Evolutionary conservation across 2,113 vertebrate genomes (phyloP).

Genomic region (Tiliqua scincoides): DNA sequence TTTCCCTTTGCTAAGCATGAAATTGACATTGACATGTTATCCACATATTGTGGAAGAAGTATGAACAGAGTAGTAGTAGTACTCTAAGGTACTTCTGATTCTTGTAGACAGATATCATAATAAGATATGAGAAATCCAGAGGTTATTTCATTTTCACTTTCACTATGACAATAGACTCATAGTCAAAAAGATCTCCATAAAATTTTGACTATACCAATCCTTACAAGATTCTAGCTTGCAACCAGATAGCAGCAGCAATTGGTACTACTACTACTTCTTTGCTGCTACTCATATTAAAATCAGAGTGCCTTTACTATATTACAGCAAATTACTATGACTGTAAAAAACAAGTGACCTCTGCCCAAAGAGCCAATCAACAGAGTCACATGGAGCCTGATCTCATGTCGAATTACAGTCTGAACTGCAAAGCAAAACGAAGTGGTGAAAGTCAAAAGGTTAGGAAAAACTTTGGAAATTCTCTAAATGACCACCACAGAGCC

Average conservation of each 20-base stretch:
- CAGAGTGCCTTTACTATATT: neutral
- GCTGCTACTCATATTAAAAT: neutral
- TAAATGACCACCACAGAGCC: neutral
- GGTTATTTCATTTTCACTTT: neutral
- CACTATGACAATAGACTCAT: neutral
- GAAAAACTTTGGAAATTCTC: neutral
- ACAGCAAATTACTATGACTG: neutral
- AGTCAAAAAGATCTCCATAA: neutral
- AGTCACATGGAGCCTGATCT: neutral
- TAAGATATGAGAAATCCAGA: neutral
- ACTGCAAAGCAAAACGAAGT: neutral
- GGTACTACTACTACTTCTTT: neutral
- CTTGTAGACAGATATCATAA: neutral
- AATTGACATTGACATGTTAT: too few species aligned
- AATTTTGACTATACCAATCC: neutral
- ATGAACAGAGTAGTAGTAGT: neutral
- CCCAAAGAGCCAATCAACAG: neutral
- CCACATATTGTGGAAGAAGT: neutral
- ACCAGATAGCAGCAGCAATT: neutral
- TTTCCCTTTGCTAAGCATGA: neutral
- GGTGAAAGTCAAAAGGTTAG: rapidly evolving
- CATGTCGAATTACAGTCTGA: too few species aligned
- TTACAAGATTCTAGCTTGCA: neutral
- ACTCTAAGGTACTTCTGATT: neutral
- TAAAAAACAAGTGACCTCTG: neutral